These are phyloP conservation scores for Megalopta genalis DNA, from an alignment of 1,140 invertebrate species.

Conservation along the genomic window DNA sequence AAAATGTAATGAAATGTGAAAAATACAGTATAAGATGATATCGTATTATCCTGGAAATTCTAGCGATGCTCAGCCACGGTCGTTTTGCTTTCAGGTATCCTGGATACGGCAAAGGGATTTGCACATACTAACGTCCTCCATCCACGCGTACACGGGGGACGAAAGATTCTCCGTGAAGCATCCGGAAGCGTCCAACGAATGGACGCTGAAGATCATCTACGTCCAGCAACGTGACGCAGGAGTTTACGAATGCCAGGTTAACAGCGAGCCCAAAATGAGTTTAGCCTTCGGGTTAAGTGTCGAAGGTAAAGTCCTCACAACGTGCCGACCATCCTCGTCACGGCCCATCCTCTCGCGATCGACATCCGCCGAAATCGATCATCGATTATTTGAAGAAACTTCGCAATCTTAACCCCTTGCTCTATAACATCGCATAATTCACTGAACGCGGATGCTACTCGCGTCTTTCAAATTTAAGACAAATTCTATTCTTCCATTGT, in stretches of 20 bases:
- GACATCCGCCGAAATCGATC: not conserved
- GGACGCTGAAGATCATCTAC: constrained; percentile 93
- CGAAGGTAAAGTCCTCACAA: constrained; percentile 84
- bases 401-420: too few species aligned
- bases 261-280: constrained; percentile 92
- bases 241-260: constrained; percentile 92
- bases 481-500: too few species aligned
- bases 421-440: too few species aligned
- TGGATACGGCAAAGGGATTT: constrained; percentile 95
- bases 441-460: too few species aligned
- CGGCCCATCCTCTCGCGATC: constrained; percentile 35
- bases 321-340: not conserved
- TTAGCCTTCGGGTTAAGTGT: constrained; percentile 88
- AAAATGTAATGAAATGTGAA: too few species aligned
- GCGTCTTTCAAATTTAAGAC: too few species aligned
- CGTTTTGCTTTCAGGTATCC: constrained; percentile 85
- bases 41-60: too few species aligned
- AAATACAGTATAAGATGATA: too few species aligned
- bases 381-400: not conserved
- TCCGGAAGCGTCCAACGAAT: constrained; percentile 92
- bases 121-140: constrained; percentile 92
- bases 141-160: constrained; percentile 93
- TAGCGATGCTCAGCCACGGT: too few species aligned
- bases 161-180: constrained; percentile 91
- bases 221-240: constrained; percentile 92